Percentiles rank a stretch among this genome's conserved stretches.
These are phyloP conservation scores for Eumerus sabulonum DNA, from an alignment of 2,888 invertebrate genomes.

Conservation along the genomic window DNA sequence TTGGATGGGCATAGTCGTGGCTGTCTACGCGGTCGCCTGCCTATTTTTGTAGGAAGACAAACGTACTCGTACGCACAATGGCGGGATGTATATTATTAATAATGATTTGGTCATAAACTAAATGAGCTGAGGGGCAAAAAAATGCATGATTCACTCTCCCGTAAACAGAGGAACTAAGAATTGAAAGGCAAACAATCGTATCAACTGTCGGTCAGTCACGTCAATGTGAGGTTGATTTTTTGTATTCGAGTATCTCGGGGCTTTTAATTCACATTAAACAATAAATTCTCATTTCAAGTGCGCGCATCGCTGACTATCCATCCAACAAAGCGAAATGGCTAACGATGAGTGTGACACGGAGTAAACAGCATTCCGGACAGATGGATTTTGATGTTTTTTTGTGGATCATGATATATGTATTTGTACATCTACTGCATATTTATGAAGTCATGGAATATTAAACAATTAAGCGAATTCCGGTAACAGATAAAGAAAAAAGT, in stretches of 20 bases:
- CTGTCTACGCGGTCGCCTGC: too few relatives aligned
- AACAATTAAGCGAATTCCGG: neutral
- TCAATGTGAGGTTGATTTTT: neutral
- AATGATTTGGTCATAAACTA: neutral
- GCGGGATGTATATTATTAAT: constrained; percentile 4
- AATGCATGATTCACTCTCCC: neutral
- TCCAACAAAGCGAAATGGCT: constrained; percentile 3
- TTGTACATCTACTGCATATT: too few relatives aligned
- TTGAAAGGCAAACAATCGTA: neutral
- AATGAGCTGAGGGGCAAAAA: too few relatives aligned
- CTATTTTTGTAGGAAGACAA: too few relatives aligned
- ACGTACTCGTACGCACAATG: too few relatives aligned
- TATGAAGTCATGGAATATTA: neutral
- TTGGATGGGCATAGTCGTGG: too few relatives aligned
- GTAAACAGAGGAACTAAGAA: neutral
- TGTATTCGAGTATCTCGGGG: too few relatives aligned
- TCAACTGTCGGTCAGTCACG: neutral
- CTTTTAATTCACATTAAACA: neutral
- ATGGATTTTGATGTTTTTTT: too few relatives aligned
- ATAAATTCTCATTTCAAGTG: neutral
- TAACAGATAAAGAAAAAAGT: neutral
- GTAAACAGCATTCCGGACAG: neutral
- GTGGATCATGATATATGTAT: too few relatives aligned
- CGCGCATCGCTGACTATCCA: neutral
- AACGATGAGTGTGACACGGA: neutral